Percentiles rank a stretch among this genome's conserved stretches.
These are phyloP conservation scores for Hassar affinis DNA, from an alignment of 2,113 vertebrate genomes.

Conservation along the genomic window DNA sequence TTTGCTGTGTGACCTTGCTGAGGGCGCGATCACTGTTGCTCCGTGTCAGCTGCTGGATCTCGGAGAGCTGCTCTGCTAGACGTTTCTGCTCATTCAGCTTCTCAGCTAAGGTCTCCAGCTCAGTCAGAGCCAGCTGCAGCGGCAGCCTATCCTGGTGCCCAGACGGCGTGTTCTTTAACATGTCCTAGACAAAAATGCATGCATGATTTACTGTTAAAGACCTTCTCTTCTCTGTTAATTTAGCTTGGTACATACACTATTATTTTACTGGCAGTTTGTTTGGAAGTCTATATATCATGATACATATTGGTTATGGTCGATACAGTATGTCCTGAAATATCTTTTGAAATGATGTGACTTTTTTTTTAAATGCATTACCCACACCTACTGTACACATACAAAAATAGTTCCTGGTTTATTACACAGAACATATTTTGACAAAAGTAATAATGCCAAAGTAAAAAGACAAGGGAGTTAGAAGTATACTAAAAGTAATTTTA, in stretches of 20 bases:
- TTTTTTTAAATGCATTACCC: neutral
- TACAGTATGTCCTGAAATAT: neutral
- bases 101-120: slow-evolving; percentile 83
- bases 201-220: neutral
- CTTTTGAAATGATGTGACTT: neutral
- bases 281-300: neutral
- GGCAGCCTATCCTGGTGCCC: slow-evolving; percentile 79
- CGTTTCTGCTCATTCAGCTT: slow-evolving; percentile 86
- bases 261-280: neutral
- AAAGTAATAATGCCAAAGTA: neutral
- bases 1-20: slow-evolving; percentile 71
- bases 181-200: slow-evolving; percentile 71
- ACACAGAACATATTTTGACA: neutral
- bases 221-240: too few relatives aligned
- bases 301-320: neutral
- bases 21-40: slow-evolving; percentile 80
- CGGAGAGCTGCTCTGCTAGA: slow-evolving; percentile 78
- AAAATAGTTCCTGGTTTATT: neutral
- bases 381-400: neutral
- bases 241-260: neutral
- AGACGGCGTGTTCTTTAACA: slow-evolving; percentile 84
- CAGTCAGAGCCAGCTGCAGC: slow-evolving; percentile 83
- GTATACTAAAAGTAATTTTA: too few relatives aligned
- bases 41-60: slow-evolving; percentile 83
- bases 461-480: neutral